These are phyloP conservation scores for Malacoctenus gilli DNA, from an alignment of 2,797 vertebrate genomes.

Conservation along the genomic window DNA sequence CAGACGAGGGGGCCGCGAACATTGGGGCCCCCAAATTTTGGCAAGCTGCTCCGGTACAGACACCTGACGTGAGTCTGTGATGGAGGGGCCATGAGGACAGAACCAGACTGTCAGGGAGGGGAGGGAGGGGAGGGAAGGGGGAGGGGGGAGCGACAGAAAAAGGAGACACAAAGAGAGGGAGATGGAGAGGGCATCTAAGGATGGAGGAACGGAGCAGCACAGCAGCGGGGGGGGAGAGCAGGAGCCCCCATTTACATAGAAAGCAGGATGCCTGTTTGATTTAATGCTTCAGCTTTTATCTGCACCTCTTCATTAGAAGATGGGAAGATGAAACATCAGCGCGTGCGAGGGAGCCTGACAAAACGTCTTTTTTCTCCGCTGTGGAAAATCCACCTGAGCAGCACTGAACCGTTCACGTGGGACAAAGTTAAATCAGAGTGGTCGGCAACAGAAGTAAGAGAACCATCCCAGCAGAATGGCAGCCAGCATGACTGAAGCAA, in stretches of 20 bases:
- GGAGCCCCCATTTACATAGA: constrained; percentile 33
- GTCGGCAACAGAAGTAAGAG: too few species aligned
- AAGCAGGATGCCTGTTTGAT: constrained; percentile 34
- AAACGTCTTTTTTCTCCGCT: constrained; percentile 5
- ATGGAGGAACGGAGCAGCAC: constrained; percentile 20
- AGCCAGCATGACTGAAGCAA: constrained; percentile 1
- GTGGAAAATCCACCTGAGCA: not conserved
- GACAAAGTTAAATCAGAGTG: constrained; percentile 8
- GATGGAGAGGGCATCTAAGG: not conserved
- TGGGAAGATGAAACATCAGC: constrained; percentile 12
- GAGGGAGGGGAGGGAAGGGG: constrained; percentile 11
- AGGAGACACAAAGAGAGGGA: constrained; percentile 17
- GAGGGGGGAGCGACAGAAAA: constrained; percentile 10
- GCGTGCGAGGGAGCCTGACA: not conserved
- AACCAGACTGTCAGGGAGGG: not conserved
- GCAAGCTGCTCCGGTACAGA: not conserved
- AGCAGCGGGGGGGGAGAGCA: not conserved
- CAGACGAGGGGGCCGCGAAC: constrained; percentile 6
- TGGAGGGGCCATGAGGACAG: constrained; percentile 12
- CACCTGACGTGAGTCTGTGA: constrained; percentile 14
- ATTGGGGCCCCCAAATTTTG: constrained; percentile 21
- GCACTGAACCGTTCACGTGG: too few species aligned
- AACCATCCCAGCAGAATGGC: not conserved
- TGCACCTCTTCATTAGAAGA: constrained; percentile 21
- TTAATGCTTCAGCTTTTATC: constrained; percentile 7